A percentile compares a stretch with the other conserved stretches of the same genome.
Conservation (phyloP, 1,140 invertebrate species). For the Drosophila pseudoananassae region DNA sequence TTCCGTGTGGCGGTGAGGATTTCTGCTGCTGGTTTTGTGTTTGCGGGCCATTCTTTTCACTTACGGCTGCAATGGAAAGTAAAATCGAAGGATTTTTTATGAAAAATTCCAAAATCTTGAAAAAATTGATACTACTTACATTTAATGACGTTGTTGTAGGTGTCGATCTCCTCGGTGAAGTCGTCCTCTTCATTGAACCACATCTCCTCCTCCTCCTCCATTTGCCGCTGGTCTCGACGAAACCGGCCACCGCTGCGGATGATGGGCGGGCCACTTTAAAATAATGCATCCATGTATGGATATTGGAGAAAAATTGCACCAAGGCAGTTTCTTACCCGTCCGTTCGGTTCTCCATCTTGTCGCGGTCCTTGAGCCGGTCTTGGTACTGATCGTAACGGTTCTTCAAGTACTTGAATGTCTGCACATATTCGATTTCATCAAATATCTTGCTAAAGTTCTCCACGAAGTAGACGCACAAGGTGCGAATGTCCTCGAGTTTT, state of each 20-base stretch:
- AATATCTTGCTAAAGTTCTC: conserved; percentile 97
- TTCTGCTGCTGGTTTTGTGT: conserved; percentile 66
- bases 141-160: conserved; percentile 85
- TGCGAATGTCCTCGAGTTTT: conserved; percentile 97
- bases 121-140: conserved; percentile 46
- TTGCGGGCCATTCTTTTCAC: conserved; percentile 79
- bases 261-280: conserved; percentile 87
- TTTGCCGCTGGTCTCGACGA: conserved; percentile 94
- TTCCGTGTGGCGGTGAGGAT: conserved; percentile 76
- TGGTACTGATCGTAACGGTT: conserved; percentile 97
- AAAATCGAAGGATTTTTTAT: neutral
- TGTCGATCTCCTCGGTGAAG: conserved; percentile 89
- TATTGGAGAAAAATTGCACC: conserved; percentile 11
- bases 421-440: conserved; percentile 97
- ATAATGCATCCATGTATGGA: conserved; percentile 72
- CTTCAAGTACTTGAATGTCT: conserved; percentile 97
- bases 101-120: no score
- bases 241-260: conserved; percentile 92
- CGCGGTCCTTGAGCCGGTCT: conserved; percentile 94
- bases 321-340: conserved; percentile 86
- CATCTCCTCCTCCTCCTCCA: conserved; percentile 99
- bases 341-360: conserved; percentile 86
- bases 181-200: conserved; percentile 99
- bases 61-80: conserved; percentile 59
- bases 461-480: conserved; percentile 96